These are phyloP conservation scores for Calliscelio sp. DNA, from an alignment of 2,888 invertebrate species.

Conservation along the genomic window DNA sequence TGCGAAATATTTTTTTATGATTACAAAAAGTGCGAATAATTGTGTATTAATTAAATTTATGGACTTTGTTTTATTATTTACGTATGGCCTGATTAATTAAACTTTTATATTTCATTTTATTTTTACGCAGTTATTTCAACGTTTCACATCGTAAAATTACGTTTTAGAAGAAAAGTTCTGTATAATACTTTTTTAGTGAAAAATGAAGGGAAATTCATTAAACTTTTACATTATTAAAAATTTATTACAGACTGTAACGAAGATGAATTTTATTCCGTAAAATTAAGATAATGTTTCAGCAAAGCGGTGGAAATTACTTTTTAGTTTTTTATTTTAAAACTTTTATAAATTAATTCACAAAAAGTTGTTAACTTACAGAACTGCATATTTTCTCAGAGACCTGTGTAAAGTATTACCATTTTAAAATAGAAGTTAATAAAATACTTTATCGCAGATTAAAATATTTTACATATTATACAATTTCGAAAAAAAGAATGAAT, in stretches of 20 bases:
- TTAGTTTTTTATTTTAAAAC: slow-evolving; percentile 29
- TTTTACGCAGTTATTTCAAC: no score
- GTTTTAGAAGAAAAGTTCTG: neutral
- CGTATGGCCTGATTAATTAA: no score
- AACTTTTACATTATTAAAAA: slow-evolving; percentile 43
- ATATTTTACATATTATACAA: neutral
- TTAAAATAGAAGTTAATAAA: slow-evolving; percentile 6
- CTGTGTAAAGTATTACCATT: neutral
- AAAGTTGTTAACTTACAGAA: slow-evolving; percentile 15
- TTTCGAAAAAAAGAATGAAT: neutral
- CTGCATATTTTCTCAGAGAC: neutral
- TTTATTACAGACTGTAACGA: slow-evolving; percentile 11
- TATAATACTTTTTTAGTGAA: slow-evolving; percentile 5
- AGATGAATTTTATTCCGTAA: slow-evolving; percentile 25
- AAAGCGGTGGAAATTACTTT: slow-evolving; percentile 13
- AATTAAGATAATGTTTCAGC: slow-evolving; percentile 39
- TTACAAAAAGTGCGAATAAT: no score
- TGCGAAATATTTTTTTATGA: no score
- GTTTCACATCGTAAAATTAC: neutral
- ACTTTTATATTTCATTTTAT: no score
- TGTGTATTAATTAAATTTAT: no score
- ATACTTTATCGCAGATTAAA: neutral
- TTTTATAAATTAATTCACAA: slow-evolving; percentile 21
- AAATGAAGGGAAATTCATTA: slow-evolving; percentile 32
- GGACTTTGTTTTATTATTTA: no score